Base-by-base conservation (phyloP, 1,140 invertebrate species). In the Drosophila lowei region DNA sequence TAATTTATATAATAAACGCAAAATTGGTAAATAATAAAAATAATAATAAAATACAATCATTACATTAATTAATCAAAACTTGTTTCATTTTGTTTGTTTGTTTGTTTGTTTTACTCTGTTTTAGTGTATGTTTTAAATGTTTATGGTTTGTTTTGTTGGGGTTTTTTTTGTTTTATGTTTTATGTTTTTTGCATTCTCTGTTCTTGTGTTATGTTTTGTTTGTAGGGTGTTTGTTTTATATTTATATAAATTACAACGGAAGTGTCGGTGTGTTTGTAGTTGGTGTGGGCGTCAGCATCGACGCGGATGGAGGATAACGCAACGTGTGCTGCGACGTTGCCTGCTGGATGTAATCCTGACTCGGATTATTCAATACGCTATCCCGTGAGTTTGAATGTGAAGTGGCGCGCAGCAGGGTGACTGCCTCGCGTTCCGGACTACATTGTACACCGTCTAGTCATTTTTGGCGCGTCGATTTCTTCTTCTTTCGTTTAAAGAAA, bases 401-500 rank as follows among this genome's bases (percentile, higher is more conserved):
- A 85, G 94, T 94, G 65, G 94, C 93, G 79, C 94, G 93, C 64
- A 95, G 90, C 84, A 95, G 91, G 41, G 94, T 95, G 59, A 95
- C 94, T 77, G 94, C 94, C 89, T 94, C 94, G 83, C 94, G 93
- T 91, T 95, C 94, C 73, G 93, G 93, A 91, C 91, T 92, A 91
- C 91, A 91, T 91, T 92, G 91, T 76, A 91, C 90, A 90, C 90
- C 91, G 77, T 91, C 91, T 91, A 91, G 91, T 91, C 91, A 91
- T 91, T 91, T 91, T 88, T 91, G 90, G 75, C 91, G 90, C 66
- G 90, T 89, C 76, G 91, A 94, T 94, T 98, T 98, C 95, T 98
- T 98, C 96, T 98, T 98, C 95, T 97, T 97, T 92, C 97, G 94
- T 92, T 97, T 97, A 94, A 98, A 98, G 95, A 98, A 98, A 93